Conservation (phyloP, 2,797 vertebrate genomes). For the Oophaga sylvatica region DNA sequence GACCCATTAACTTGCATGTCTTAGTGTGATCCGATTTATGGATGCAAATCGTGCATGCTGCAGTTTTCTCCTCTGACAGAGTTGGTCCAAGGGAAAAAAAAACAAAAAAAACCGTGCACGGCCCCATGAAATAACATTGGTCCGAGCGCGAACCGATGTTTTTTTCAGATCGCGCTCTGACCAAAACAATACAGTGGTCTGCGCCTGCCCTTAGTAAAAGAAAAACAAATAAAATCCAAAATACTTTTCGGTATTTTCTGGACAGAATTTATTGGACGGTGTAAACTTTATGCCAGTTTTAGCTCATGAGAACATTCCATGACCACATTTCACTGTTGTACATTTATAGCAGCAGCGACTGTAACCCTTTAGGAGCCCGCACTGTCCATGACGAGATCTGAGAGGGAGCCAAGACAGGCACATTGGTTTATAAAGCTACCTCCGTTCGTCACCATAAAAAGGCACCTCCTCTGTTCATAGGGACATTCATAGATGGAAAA, state of each 20-base stretch:
- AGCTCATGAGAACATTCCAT: conserved; percentile 1
- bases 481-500: not conserved
- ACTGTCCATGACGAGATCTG: not conserved
- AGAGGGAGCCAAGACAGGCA: conserved; percentile 35
- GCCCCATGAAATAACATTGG: too few relatives aligned
- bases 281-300: conserved; percentile 34
- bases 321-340: not conserved
- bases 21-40: too few relatives aligned
- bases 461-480: conserved; percentile 24
- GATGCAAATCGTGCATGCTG: too few relatives aligned
- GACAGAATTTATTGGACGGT: conserved; percentile 37
- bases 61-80: too few relatives aligned
- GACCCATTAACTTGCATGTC: too few relatives aligned
- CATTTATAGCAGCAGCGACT: conserved; percentile 7
- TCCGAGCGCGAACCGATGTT: too few relatives aligned
- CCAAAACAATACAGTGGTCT: too few relatives aligned
- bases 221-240: not conserved
- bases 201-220: too few relatives aligned
- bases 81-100: too few relatives aligned
- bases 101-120: too few relatives aligned
- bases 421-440: conserved; percentile 34
- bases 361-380: not conserved
- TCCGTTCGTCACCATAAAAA: not conserved
- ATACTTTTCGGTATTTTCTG: not conserved
- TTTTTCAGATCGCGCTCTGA: too few relatives aligned